phyloP scores from a whole-genome alignment of 2,113 vertebrate species.

The Micromys minutus region DNA sequence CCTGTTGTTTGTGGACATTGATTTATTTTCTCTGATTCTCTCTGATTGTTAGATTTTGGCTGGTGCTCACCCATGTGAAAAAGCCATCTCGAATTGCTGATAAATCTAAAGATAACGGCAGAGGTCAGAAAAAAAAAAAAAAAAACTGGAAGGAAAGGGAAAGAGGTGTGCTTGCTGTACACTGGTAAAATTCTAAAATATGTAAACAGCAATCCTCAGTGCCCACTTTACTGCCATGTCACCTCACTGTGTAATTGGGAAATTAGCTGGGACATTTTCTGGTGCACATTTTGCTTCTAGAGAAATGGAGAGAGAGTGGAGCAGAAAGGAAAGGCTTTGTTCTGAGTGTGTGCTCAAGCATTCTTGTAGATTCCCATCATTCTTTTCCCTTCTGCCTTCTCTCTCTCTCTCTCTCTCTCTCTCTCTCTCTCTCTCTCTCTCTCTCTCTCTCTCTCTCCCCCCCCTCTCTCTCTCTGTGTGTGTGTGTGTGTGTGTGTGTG shows the following conservation, averaged over 20 bases:
- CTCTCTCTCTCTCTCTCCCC: neutral
- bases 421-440: neutral
- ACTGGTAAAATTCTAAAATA: neutral
- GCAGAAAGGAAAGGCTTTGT: slow-evolving; percentile 43
- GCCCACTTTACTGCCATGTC: slow-evolving; percentile 32
- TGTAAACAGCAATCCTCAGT: neutral
- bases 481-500: neutral
- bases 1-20: slow-evolving; percentile 81
- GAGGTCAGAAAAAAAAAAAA: slow-evolving; percentile 78
- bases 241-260: slow-evolving; percentile 33
- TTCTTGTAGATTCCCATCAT: slow-evolving; percentile 71
- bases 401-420: neutral
- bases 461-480: too few species aligned
- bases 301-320: slow-evolving; percentile 12
- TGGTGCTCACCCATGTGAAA: slow-evolving; percentile 85
- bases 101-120: slow-evolving; percentile 84
- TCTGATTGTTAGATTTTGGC: slow-evolving; percentile 82
- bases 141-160: slow-evolving; percentile 58
- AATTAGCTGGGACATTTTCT: slow-evolving; percentile 46
- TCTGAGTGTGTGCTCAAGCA: slow-evolving; percentile 61
- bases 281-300: slow-evolving; percentile 37
- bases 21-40: slow-evolving; percentile 84
- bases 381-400: neutral
- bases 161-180: neutral
- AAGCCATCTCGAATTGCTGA: slow-evolving; percentile 82